Evolutionary conservation across 2,888 invertebrate species (phyloP).

Genomic region (Trichopria drosophilae): DNA sequence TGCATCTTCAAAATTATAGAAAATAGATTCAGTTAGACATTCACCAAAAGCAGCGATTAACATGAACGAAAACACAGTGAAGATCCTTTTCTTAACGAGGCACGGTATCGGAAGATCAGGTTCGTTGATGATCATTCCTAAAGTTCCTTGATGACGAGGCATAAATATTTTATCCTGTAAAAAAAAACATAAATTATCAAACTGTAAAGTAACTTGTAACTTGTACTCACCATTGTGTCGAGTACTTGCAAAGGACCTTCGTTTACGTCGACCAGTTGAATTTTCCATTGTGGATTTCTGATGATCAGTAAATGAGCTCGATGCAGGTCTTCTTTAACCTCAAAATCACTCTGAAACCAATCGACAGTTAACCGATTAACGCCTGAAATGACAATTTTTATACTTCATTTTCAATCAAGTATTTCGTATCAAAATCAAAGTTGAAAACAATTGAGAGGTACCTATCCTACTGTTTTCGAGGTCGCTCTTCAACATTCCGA

Average conservation of each 20-base stretch:
- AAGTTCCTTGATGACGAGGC: slow-evolving; percentile 61
- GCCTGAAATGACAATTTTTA: no score
- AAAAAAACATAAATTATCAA: slow-evolving; percentile 26
- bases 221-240: slow-evolving; percentile 56
- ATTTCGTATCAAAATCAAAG: no score
- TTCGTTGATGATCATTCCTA: slow-evolving; percentile 64
- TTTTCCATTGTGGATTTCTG: slow-evolving; percentile 74
- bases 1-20: no score
- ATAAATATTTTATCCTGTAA: slow-evolving; percentile 62
- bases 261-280: slow-evolving; percentile 62
- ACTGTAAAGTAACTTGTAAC: slow-evolving; percentile 9
- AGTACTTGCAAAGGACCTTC: slow-evolving; percentile 46
- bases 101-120: slow-evolving; percentile 69
- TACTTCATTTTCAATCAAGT: no score
- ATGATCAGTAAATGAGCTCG: slow-evolving; percentile 71
- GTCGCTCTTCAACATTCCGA: no score
- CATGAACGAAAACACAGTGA: slow-evolving; percentile 60
- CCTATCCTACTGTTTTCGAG: no score
- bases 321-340: slow-evolving; percentile 63
- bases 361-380: slow-evolving; percentile 33
- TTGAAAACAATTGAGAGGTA: no score
- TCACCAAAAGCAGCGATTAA: slow-evolving; percentile 58
- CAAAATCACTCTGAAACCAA: slow-evolving; percentile 57
- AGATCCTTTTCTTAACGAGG: slow-evolving; percentile 64
- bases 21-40: slow-evolving; percentile 51